Percentiles rank a stretch among this genome's conserved stretches.
Evolutionary conservation across 2,888 invertebrate genomes (phyloP).

Genomic region (Mactromeris polynyma): DNA sequence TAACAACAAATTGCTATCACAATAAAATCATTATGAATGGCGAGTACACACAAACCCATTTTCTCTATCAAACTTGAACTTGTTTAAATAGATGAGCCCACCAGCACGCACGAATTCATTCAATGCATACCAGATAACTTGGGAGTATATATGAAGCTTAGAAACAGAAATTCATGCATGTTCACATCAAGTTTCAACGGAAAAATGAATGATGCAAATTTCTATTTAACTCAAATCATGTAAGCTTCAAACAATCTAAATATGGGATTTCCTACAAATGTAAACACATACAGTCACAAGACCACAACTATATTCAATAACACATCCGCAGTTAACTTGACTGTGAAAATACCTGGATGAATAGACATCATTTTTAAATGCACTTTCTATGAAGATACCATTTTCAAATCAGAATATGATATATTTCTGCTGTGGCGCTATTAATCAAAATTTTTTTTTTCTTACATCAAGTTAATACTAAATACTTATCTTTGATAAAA

Average conservation of each 20-base stretch:
- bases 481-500: not conserved
- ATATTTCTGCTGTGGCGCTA: not conserved
- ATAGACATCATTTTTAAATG: not conserved
- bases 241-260: not conserved
- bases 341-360: not conserved
- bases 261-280: not conserved
- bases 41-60: not conserved
- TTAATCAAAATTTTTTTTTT: not conserved
- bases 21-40: slow-evolving; percentile 13
- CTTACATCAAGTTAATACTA: not conserved
- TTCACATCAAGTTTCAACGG: not conserved
- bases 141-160: not conserved
- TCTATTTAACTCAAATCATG: not conserved
- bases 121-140: not conserved
- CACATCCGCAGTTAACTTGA: not conserved
- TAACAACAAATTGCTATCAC: not conserved
- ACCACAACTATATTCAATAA: not conserved
- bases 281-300: slow-evolving; percentile 3
- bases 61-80: not conserved
- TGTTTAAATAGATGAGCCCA: not conserved
- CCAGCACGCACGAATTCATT: not conserved
- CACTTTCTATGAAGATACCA: not conserved
- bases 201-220: not conserved
- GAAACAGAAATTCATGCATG: not conserved
- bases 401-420: not conserved